Base-by-base conservation (phyloP, 2,113 vertebrate genomes). In the Bufo bufo region DNA sequence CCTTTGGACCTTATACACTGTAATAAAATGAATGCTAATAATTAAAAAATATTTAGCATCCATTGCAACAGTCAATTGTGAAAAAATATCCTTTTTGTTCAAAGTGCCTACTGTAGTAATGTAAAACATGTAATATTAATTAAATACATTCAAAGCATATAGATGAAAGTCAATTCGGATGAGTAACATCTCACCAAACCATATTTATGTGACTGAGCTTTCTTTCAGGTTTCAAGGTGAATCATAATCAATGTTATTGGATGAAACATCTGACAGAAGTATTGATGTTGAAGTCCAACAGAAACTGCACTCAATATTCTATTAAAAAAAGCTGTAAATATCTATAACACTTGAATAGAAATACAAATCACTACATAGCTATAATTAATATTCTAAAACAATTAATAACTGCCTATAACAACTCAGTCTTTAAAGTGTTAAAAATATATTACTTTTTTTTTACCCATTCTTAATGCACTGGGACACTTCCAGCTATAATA, bases 311-410 rank as follows among this genome's bases (percentile, higher is more conserved):
- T 85, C 43, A 49, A n/a, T 69, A 84, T 84, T 69, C 47, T 84
- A 71, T 84, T 33, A 1, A 54, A 84, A 85, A 77, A 14, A 75
- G 50, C 16, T 77, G 4, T 85, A 63, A 77, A 77, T 85, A 72
- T 50, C 45, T 47, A 33, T 77, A 54, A 58, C 56, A 59, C 52
- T 61, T 63, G 83, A 77, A 84, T 84, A 47, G 43, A 84, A 23
- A 71, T 12, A 52, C 63, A 54, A 72, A 71, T 72, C 66, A 85
- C 77, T 77, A 85, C 19, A 43, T 4, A 63, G 58, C 9, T 43
- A 47, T 74, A 77, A 50, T 77, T 85, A 85, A 85, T 85, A 85
- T 85, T 77, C 84, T 61, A 3, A 59, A 75, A 77, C 52, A 85
- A 85, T 59, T 20, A 84, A 59, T 59, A 49, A 47, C 1, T 83